phyloP scores from a whole-genome alignment of 2,888 invertebrate species.

The Chymomyza procnemis region DNA sequence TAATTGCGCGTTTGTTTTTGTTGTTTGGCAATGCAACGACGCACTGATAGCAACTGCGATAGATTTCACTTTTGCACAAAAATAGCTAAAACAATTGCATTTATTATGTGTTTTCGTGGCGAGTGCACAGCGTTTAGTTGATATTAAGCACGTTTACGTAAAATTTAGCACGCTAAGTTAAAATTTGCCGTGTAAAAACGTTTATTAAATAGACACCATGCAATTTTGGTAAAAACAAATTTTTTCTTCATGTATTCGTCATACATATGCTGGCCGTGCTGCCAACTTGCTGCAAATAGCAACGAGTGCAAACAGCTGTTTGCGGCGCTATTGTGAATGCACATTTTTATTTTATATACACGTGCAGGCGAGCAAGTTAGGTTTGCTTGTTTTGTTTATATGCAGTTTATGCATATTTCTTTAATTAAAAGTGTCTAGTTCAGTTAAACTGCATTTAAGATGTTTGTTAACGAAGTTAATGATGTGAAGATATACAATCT shows the following conservation, averaged over 20 bases:
- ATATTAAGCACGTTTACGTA: not conserved
- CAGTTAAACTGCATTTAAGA: conserved; percentile 75
- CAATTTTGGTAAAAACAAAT: not conserved
- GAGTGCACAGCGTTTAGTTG: not conserved
- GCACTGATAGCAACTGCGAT: not conserved
- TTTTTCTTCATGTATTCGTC: conserved; percentile 9
- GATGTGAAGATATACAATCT: conserved; percentile 98
- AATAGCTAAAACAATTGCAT: not conserved
- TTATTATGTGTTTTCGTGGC: not conserved
- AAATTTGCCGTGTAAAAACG: not conserved
- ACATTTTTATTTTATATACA: conserved; percentile 28
- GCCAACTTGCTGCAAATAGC: conserved; percentile 23
- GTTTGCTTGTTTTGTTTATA: conserved; percentile 51
- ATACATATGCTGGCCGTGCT: conserved; percentile 5
- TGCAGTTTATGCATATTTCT: conserved; percentile 11
- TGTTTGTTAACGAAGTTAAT: conserved; percentile 96
- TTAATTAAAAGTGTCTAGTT: not conserved
- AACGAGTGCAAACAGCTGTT: conserved; percentile 36
- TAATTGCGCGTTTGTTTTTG: conserved; percentile 4
- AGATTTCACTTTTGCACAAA: not conserved
- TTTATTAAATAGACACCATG: not conserved
- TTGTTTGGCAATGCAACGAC: not conserved
- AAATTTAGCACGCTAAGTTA: not conserved
- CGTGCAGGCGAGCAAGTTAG: conserved; percentile 40
- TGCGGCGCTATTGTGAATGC: not conserved